A percentile compares a stretch with the other conserved stretches of the same genome.
Conservation (phyloP, 2,888 invertebrate species). For the Rhamnusium bicolor region DNA sequence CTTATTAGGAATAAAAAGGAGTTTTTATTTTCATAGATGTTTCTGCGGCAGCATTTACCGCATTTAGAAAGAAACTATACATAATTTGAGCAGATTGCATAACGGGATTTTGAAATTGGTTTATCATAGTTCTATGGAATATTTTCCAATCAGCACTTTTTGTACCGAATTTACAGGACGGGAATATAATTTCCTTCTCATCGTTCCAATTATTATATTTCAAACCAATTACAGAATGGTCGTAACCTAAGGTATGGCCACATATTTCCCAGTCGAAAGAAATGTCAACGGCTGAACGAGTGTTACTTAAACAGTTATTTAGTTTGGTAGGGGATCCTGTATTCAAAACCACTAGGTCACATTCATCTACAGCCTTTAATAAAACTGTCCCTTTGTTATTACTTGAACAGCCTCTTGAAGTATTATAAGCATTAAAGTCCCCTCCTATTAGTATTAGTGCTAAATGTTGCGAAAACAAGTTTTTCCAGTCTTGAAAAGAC, state of each 20-base stretch:
- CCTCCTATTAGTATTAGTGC: slow-evolving; percentile 4
- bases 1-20: background rate
- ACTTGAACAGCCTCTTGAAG: background rate
- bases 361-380: background rate
- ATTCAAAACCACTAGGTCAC: background rate
- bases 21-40: background rate
- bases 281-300: background rate
- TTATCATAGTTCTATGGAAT: no score
- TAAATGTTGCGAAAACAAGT: background rate
- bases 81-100: background rate
- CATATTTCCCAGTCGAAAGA: background rate
- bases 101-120: no score
- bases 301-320: background rate
- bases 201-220: background rate
- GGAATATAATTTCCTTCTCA: background rate
- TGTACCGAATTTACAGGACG: background rate
- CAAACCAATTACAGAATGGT: background rate
- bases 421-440: background rate
- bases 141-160: background rate
- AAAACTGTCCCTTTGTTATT: background rate
- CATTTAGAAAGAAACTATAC: background rate
- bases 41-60: no score
- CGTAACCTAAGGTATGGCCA: background rate
- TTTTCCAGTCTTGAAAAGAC: background rate
- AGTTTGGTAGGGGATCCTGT: slow-evolving; percentile 1